Evolutionary conservation across 2,797 vertebrate species (phyloP).

Genomic region (Urocyon cinereoargenteus): DNA sequence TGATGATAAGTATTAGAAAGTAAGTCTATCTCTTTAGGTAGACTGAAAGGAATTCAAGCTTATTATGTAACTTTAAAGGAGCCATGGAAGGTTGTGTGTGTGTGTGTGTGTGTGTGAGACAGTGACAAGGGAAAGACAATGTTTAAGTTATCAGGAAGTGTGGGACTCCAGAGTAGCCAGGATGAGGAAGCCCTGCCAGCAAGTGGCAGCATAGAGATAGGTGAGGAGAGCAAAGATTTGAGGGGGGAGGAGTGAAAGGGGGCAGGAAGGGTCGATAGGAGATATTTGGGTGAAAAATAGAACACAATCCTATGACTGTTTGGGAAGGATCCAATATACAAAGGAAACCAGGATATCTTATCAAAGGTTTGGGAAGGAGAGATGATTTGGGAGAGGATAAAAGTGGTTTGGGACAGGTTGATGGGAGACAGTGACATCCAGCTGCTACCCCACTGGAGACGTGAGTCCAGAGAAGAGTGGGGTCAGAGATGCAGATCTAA

Average conservation of each 20-base stretch:
- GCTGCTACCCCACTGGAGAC: not conserved
- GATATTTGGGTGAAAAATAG: not conserved
- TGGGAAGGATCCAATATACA: not conserved
- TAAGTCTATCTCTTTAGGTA: not conserved
- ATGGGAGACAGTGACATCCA: not conserved
- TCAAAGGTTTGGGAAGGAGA: not conserved
- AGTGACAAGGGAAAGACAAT: not conserved
- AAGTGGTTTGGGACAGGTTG: not conserved
- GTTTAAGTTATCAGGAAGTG: not conserved
- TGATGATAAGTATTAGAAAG: not conserved
- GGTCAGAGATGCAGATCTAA: not conserved
- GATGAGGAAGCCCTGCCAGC: not conserved
- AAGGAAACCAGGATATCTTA: not conserved
- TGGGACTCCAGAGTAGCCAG: not conserved
- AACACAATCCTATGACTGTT: not conserved
- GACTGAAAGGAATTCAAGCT: not conserved
- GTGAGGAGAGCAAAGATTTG: not conserved
- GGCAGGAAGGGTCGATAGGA: not conserved
- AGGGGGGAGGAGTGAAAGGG: not conserved
- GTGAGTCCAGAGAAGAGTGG: not conserved
- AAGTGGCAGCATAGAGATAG: not conserved
- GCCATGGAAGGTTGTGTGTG: not conserved
- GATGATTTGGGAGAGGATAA: not conserved
- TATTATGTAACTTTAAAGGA: conserved; percentile 21
- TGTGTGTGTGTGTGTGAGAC: not conserved